Conservation (phyloP, 2,113 vertebrate species). For the Aythya baeri region DNA sequence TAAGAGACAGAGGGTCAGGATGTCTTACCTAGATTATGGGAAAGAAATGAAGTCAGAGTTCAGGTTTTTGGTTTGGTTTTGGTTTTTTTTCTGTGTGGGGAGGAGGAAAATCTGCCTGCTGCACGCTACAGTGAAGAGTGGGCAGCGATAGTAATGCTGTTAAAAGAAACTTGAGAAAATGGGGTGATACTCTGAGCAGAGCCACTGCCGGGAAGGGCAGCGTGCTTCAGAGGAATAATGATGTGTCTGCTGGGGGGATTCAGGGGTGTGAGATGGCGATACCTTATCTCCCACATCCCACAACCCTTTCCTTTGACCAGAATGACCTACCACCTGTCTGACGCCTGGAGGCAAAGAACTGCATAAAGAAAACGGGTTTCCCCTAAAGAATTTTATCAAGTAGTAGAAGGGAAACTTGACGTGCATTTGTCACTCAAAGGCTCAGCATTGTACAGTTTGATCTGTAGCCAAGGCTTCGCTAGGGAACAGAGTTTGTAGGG, state of each 20-base stretch:
- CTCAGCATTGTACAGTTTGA: background rate
- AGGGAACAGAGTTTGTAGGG: accelerated
- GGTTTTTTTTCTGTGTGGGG: background rate
- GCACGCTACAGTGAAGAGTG: background rate
- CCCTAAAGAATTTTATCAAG: background rate
- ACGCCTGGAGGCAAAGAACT: background rate
- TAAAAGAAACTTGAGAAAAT: background rate
- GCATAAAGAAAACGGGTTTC: background rate
- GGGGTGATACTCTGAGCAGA: background rate
- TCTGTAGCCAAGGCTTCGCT: background rate
- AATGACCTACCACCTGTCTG: background rate
- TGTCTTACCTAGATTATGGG: background rate
- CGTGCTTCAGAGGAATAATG: background rate
- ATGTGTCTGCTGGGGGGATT: background rate
- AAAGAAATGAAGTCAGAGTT: background rate
- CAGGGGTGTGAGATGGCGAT: background rate
- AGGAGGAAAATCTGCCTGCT: background rate
- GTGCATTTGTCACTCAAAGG: background rate
- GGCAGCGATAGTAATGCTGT: background rate
- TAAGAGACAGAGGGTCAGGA: background rate
- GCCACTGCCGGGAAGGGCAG: background rate
- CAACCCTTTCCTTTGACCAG: background rate
- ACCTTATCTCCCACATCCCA: background rate
- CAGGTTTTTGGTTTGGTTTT: background rate
- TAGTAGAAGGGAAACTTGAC: background rate